These are phyloP conservation scores for Mylabris phalerata DNA, from an alignment of 1,140 invertebrate genomes.

Conservation along the genomic window DNA sequence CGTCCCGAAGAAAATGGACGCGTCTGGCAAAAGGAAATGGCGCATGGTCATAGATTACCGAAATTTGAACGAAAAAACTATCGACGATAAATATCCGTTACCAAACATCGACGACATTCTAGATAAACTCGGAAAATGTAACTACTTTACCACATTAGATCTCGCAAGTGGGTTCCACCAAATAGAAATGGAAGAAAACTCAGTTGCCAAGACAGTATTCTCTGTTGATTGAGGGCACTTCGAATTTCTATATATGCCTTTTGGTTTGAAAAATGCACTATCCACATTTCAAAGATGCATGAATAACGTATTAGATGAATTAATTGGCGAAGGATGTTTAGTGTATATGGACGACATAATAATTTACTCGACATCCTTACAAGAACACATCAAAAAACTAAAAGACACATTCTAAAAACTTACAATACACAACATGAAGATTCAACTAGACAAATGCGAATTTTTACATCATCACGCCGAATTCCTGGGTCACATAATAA, in stretches of 20 bases:
- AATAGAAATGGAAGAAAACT: constrained; percentile 1
- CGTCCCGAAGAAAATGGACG: not conserved
- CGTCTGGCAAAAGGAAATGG: not conserved
- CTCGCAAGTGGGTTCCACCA: not conserved
- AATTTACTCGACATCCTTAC: no score
- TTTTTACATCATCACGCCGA: no score
- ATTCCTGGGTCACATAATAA: constrained; percentile 32
- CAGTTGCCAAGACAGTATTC: not conserved
- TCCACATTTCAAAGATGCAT: not conserved
- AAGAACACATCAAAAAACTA: no score
- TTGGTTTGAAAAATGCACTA: constrained; percentile 5
- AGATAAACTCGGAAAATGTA: constrained; percentile 6
- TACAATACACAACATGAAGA: no score
- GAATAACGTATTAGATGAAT: not conserved
- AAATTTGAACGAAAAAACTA: not conserved
- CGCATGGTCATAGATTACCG: not conserved
- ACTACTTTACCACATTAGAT: constrained; percentile 7
- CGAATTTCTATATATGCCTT: not conserved
- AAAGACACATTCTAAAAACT: no score
- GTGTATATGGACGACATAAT: constrained; percentile 36
- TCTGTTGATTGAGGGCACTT: not conserved
- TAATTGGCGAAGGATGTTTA: constrained; percentile 7
- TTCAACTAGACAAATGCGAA: constrained; percentile 34
- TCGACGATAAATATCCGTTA: no score
- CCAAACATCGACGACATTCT: no score